Evolutionary conservation across 2,113 vertebrate species (phyloP).

Genomic region (Semicossyphus pulcher): DNA sequence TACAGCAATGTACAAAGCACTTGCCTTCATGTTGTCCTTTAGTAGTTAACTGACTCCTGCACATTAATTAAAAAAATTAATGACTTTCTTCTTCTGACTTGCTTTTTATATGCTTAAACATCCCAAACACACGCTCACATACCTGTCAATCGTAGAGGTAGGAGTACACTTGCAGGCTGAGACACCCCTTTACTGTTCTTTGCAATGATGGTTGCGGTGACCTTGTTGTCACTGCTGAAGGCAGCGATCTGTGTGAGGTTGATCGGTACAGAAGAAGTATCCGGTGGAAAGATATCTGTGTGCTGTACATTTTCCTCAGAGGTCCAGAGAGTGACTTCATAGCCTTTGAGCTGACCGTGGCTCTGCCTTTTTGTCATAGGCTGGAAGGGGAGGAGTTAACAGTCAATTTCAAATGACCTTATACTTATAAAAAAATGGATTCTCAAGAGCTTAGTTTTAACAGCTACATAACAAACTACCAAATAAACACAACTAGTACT

Average conservation of each 20-base stretch:
- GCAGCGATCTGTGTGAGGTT: conserved; percentile 59
- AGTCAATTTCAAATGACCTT: neutral
- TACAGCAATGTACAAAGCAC: neutral
- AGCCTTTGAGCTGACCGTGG: conserved; percentile 73
- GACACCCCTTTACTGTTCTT: conserved; percentile 70
- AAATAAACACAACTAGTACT: no score
- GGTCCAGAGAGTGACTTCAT: conserved; percentile 74
- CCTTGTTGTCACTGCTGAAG: conserved; percentile 21
- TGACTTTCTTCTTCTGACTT: neutral
- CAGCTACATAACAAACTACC: no score
- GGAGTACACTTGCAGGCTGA: conserved; percentile 47
- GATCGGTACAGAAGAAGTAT: conserved; percentile 37
- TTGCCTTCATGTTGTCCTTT: neutral
- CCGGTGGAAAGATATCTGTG: conserved; percentile 13
- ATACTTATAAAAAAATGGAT: no score
- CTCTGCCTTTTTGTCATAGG: conserved; percentile 69
- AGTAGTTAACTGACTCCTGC: no score
- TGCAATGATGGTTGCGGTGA: conserved; percentile 67
- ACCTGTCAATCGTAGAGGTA: conserved; percentile 71
- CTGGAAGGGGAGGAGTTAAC: conserved; percentile 44
- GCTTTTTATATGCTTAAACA: neutral
- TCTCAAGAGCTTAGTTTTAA: no score
- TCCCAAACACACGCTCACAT: no score
- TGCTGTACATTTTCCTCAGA: conserved; percentile 37
- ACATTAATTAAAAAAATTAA: no score